Percentiles rank a stretch among this genome's conserved stretches.
These are phyloP conservation scores for Lacanobia wlatinum DNA, from an alignment of 2,888 invertebrate species.

Conservation along the genomic window DNA sequence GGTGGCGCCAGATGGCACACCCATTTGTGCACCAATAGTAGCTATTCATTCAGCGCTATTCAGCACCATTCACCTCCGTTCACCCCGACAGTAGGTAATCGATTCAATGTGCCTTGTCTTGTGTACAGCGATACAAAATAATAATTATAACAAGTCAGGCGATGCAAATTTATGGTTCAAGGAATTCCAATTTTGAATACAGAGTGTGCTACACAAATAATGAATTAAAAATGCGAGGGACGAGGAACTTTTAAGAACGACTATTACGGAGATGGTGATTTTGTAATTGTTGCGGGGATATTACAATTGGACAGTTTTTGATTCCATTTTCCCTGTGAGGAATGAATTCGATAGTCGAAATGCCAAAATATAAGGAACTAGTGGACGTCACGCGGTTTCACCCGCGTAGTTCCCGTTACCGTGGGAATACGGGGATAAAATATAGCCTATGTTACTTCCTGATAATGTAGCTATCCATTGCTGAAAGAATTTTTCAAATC, in stretches of 20 bases:
- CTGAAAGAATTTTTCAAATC: too few species aligned
- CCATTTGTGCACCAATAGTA: slow-evolving; percentile 29
- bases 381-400: too few species aligned
- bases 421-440: too few species aligned
- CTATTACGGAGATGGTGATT: not conserved
- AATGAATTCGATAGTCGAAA: too few species aligned
- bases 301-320: not conserved
- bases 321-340: too few species aligned
- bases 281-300: too few species aligned
- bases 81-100: slow-evolving; percentile 31
- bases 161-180: slow-evolving; percentile 25
- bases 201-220: slow-evolving; percentile 15
- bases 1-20: slow-evolving; percentile 31
- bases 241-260: not conserved
- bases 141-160: slow-evolving; percentile 49
- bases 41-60: not conserved
- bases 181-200: not conserved
- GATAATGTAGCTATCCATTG: too few species aligned
- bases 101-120: slow-evolving; percentile 40
- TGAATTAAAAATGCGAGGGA: not conserved
- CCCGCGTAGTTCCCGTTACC: too few species aligned
- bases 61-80: not conserved
- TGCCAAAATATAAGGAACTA: too few species aligned
- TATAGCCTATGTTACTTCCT: too few species aligned
- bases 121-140: slow-evolving; percentile 25